Evolutionary conservation across 2,888 invertebrate species (phyloP).

Genomic region (Theristus sp.): DNA sequence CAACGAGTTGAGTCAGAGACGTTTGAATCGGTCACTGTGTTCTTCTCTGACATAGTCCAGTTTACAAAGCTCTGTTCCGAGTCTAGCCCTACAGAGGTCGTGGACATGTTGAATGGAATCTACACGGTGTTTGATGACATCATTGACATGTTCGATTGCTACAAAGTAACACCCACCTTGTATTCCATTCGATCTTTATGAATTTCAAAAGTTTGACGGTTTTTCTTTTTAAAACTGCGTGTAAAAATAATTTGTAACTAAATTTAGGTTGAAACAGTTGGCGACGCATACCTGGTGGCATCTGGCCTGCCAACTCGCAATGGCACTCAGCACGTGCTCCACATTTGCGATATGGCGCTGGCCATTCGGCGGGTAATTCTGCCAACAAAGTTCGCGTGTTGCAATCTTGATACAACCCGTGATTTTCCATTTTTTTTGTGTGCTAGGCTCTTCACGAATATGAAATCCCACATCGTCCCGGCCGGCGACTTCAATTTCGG

Average conservation of each 20-base stretch:
- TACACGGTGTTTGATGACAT: background rate
- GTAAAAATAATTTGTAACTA: background rate
- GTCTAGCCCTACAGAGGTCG: background rate
- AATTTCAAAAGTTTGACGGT: background rate
- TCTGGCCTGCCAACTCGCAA: slow-evolving; percentile 14
- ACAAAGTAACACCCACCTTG: background rate
- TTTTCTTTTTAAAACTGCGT: background rate
- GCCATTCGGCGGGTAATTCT: slow-evolving; percentile 10
- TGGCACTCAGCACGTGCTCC: slow-evolving; percentile 10
- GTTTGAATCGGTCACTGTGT: background rate
- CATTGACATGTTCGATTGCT: background rate
- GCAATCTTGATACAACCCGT: background rate
- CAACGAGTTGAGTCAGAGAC: background rate
- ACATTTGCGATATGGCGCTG: slow-evolving; percentile 12
- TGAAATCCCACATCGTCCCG: slow-evolving; percentile 4
- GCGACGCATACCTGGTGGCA: slow-evolving; percentile 14
- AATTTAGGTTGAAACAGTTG: slow-evolving; percentile 13
- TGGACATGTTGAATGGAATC: background rate
- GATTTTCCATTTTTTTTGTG: background rate
- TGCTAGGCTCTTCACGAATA: background rate
- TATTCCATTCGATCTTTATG: too few species aligned
- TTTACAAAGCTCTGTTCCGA: background rate
- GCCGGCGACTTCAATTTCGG: slow-evolving; percentile 20
- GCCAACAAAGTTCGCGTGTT: too few species aligned
- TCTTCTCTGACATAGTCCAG: slow-evolving; percentile 1